Conservation (phyloP, 2,888 invertebrate genomes). For the Pteria penguin region DNA sequence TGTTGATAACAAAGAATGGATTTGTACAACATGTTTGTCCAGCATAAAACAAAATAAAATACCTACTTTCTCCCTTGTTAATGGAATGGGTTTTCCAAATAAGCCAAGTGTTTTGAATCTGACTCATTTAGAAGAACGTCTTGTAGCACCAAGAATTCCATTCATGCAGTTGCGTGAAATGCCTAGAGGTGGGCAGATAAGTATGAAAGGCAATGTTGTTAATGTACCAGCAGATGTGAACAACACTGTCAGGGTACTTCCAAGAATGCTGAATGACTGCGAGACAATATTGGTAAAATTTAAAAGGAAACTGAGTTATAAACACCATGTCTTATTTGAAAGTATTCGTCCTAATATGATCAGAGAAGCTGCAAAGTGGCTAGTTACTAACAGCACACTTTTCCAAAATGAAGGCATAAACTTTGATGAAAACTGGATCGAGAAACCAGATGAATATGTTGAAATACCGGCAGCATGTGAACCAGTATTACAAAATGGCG, state of each 20-base stretch:
- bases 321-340: constrained; percentile 44
- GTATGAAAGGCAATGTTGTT: constrained; percentile 51
- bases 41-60: constrained; percentile 30
- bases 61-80: constrained; percentile 39
- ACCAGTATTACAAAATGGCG: neutral
- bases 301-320: constrained; percentile 48
- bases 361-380: constrained; percentile 44
- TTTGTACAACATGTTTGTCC: constrained; percentile 29
- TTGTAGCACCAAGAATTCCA: constrained; percentile 72
- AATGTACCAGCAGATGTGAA: constrained; percentile 58
- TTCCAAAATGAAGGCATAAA: constrained; percentile 34
- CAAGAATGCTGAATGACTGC: constrained; percentile 38
- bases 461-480: neutral
- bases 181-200: constrained; percentile 59
- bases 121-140: constrained; percentile 71
- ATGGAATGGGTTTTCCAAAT: constrained; percentile 40
- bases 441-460: neutral
- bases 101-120: constrained; percentile 43
- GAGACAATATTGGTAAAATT: constrained; percentile 51
- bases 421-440: constrained; percentile 28
- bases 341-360: constrained; percentile 47
- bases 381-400: constrained; percentile 45
- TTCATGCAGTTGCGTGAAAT: constrained; percentile 77
- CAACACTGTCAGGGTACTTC: constrained; percentile 47
- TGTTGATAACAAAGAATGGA: constrained; percentile 2